Evolutionary conservation across 2,113 vertebrate genomes (phyloP).

Genomic region (Fregata magnificens): DNA sequence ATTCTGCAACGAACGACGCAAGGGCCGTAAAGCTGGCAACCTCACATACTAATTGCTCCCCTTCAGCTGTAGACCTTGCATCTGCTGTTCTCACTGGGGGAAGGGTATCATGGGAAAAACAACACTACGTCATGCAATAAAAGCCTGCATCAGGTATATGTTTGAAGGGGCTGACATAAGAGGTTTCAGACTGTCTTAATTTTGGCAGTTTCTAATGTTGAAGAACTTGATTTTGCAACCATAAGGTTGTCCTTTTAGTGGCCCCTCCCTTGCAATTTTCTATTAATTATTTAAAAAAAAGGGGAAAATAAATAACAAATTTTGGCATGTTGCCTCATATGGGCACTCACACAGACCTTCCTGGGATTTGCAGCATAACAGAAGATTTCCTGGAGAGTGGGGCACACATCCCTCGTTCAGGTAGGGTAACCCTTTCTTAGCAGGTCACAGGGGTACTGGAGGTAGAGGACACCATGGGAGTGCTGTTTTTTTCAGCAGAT

Average conservation of each 20-base stretch:
- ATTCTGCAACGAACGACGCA: background rate
- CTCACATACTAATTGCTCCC: too few species aligned
- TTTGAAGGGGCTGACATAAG: background rate
- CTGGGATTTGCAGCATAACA: background rate
- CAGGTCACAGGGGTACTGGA: background rate
- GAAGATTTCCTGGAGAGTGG: background rate
- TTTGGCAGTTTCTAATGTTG: background rate
- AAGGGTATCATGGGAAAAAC: background rate
- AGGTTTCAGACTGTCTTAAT: background rate
- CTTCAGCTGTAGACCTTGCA: background rate
- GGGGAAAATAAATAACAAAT: background rate
- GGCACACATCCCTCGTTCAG: background rate
- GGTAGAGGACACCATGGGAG: background rate
- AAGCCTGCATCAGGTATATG: background rate
- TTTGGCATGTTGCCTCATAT: background rate
- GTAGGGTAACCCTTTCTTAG: background rate
- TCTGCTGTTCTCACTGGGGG: background rate
- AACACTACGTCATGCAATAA: background rate
- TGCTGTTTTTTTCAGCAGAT: background rate
- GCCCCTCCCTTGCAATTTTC: background rate
- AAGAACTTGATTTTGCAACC: background rate
- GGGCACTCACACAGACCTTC: background rate
- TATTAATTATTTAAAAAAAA: background rate
- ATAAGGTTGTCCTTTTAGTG: background rate
- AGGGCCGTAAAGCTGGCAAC: background rate